These are phyloP conservation scores for Cheilosia scutellata DNA, from an alignment of 2,888 invertebrate genomes.

Conservation along the genomic window DNA sequence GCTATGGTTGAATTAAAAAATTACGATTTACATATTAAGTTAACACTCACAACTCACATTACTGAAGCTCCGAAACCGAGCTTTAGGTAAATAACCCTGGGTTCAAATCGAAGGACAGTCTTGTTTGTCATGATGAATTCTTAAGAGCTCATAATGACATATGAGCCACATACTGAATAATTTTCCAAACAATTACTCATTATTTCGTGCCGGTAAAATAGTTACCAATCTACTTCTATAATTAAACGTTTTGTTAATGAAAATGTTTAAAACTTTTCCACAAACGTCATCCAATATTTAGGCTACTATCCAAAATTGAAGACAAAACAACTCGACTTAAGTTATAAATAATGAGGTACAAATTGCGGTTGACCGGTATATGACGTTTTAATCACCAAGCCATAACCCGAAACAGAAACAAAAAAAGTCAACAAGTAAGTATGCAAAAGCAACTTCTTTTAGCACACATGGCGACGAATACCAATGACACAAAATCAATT, in stretches of 20 bases:
- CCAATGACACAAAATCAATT: slow-evolving; percentile 65
- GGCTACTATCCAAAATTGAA: slow-evolving; percentile 21
- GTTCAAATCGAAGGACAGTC: neutral
- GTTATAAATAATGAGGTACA: slow-evolving; percentile 29
- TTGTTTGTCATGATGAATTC: neutral
- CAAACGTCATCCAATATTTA: slow-evolving; percentile 21
- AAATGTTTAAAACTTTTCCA: slow-evolving; percentile 10
- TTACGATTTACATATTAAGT: too few species aligned
- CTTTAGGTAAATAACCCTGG: neutral
- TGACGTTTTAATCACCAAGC: slow-evolving; percentile 34
- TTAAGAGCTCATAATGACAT: neutral
- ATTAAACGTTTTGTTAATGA: neutral
- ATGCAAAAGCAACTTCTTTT: slow-evolving; percentile 70
- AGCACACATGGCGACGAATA: slow-evolving; percentile 64
- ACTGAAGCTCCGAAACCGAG: too few species aligned
- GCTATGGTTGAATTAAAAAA: too few species aligned
- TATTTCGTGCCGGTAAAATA: slow-evolving; percentile 10
- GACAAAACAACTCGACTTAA: slow-evolving; percentile 18
- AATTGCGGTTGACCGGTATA: slow-evolving; percentile 52
- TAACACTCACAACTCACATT: too few species aligned
- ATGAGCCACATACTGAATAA: slow-evolving; percentile 1
- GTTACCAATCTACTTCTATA: neutral
- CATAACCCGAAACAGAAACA: slow-evolving; percentile 16
- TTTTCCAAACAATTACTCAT: slow-evolving; percentile 9
- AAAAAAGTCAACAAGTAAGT: slow-evolving; percentile 46